These are phyloP conservation scores for Psittacula cyanocephala DNA, from an alignment of 2,113 vertebrate genomes.

Conservation along the genomic window DNA sequence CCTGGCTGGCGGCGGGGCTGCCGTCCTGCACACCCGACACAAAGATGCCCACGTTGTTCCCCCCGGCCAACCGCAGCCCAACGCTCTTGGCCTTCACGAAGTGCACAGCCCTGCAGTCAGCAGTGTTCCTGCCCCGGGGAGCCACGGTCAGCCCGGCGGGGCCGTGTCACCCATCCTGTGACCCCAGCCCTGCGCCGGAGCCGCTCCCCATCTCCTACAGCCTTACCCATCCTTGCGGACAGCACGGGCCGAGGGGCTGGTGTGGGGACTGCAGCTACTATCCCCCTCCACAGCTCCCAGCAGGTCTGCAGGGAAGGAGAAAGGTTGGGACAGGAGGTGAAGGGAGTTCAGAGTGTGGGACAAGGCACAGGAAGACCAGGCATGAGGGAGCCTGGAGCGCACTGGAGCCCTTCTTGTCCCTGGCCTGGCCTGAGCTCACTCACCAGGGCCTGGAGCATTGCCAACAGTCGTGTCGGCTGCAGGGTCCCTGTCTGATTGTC, in stretches of 20 bases:
- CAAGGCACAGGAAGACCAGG: accelerated
- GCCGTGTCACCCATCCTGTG: neutral
- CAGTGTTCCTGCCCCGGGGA: constrained; percentile 78
- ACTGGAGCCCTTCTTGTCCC: neutral
- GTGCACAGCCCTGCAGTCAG: constrained; percentile 69
- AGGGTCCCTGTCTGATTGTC: neutral
- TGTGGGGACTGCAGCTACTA: neutral
- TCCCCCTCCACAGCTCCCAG: neutral
- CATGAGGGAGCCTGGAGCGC: accelerated
- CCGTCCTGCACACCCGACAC: constrained; percentile 89
- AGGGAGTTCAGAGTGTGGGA: neutral
- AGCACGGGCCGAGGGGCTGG: neutral
- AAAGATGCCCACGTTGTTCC: constrained; percentile 94
- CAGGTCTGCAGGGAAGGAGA: constrained; percentile 36
- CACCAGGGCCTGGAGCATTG: neutral
- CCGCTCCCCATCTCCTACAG: neutral
- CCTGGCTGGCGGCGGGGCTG: constrained; percentile 84
- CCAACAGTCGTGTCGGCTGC: accelerated
- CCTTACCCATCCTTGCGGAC: constrained; percentile 7
- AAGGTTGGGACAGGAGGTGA: neutral
- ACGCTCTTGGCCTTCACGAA: constrained; percentile 87
- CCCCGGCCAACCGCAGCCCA: constrained; percentile 88
- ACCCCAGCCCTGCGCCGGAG: accelerated
- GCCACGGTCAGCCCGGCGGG: accelerated
- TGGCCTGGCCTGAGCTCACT: neutral